phyloP scores from a whole-genome alignment of 2,113 vertebrate species.

The Sakesphorus luctuosus region DNA sequence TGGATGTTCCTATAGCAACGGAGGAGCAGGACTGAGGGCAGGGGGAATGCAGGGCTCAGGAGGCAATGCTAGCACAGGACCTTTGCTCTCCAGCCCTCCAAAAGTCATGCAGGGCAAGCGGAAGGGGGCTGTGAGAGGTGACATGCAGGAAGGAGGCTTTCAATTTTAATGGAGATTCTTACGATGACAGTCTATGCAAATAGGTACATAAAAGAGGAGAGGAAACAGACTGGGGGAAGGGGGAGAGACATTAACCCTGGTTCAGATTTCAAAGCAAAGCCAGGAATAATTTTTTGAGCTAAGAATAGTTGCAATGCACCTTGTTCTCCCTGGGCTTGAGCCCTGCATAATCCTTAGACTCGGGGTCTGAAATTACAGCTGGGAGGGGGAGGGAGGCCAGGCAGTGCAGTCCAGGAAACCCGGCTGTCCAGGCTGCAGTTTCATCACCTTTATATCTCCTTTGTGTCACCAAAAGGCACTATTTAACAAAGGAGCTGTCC shows the following conservation, averaged over 20 bases:
- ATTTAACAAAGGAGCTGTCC: slow-evolving; percentile 35
- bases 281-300: slow-evolving; percentile 56
- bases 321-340: slow-evolving; percentile 16
- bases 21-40: neutral
- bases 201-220: slow-evolving; percentile 67
- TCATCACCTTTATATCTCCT: slow-evolving; percentile 57
- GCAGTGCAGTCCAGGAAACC: neutral
- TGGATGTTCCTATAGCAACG: neutral
- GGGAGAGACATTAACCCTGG: slow-evolving; percentile 47
- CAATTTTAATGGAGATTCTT: slow-evolving; percentile 69
- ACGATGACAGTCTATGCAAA: slow-evolving; percentile 68
- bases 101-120: slow-evolving; percentile 57
- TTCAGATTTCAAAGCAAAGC: slow-evolving; percentile 64
- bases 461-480: slow-evolving; percentile 44
- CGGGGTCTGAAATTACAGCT: neutral
- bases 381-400: neutral
- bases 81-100: slow-evolving; percentile 63
- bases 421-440: neutral
- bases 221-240: slow-evolving; percentile 55
- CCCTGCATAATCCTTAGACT: neutral
- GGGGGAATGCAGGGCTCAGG: neutral
- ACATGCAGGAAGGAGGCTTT: slow-evolving; percentile 68
- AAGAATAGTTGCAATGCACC: slow-evolving; percentile 53
- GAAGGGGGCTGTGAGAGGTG: slow-evolving; percentile 58
- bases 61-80: neutral